Conservation (phyloP, 2,797 vertebrate species). For the Scolopax bukidnonensis region DNA sequence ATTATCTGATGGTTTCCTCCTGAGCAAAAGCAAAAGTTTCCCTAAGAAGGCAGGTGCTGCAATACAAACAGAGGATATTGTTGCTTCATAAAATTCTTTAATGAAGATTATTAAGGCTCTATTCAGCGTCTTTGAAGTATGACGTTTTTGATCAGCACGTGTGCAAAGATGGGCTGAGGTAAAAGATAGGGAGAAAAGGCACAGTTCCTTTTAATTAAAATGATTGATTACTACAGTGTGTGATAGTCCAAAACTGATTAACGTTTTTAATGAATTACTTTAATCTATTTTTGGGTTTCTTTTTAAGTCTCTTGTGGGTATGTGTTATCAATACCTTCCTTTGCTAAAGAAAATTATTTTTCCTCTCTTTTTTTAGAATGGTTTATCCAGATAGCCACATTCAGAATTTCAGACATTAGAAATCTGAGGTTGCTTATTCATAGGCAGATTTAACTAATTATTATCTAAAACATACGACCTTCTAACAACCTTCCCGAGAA, state of each 20-base stretch:
- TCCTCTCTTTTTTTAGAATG: neutral
- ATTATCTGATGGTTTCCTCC: neutral
- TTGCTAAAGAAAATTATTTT: conserved; percentile 36
- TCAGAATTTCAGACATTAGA: neutral
- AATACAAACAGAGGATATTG: neutral
- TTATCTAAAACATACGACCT: neutral
- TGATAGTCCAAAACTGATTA: conserved; percentile 41
- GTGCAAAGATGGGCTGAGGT: neutral
- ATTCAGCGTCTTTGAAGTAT: conserved; percentile 5
- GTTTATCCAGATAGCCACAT: neutral
- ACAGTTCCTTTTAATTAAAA: conserved; percentile 57
- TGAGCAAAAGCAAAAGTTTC: neutral
- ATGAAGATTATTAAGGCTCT: neutral
- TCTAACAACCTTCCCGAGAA: conserved; percentile 25
- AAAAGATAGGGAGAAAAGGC: neutral
- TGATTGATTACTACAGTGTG: conserved; percentile 32
- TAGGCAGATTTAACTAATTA: neutral
- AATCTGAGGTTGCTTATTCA: neutral
- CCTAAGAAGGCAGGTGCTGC: neutral
- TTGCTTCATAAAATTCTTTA: neutral
- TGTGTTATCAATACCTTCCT: neutral
- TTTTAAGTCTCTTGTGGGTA: neutral
- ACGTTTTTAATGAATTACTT: conserved; percentile 50
- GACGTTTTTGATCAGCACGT: neutral
- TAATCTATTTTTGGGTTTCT: conserved; percentile 32